Evolutionary conservation across 2,888 invertebrate genomes (phyloP).

Genomic region (Protophormia terraenovae): DNA sequence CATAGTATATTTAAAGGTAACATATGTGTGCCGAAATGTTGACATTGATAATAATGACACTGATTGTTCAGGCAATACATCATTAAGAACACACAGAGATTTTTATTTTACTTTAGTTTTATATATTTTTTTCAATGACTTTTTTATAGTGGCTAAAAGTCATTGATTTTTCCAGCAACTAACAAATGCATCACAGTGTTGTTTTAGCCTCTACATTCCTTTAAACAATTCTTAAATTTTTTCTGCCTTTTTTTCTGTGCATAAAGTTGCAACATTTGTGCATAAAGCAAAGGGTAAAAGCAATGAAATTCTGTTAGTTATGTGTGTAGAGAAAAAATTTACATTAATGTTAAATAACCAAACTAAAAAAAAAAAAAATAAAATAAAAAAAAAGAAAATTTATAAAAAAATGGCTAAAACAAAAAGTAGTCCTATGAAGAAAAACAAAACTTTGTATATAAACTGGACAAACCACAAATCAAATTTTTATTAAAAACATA

Average conservation of each 20-base stretch:
- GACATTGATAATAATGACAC: slow-evolving; percentile 69
- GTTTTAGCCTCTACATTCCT: slow-evolving; percentile 36
- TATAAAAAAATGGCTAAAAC: background rate
- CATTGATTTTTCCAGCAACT: slow-evolving; percentile 2
- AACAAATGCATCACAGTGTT: background rate
- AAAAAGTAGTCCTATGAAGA: background rate
- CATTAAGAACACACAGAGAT: slow-evolving; percentile 59
- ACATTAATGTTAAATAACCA: slow-evolving; percentile 57
- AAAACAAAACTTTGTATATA: slow-evolving; percentile 1
- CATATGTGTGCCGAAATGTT: slow-evolving; percentile 52
- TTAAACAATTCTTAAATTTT: slow-evolving; percentile 1
- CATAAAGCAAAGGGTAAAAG: slow-evolving; percentile 31
- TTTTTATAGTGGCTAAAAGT: slow-evolving; percentile 3
- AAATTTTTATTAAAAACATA: slow-evolving; percentile 41
- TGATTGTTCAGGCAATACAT: slow-evolving; percentile 67
- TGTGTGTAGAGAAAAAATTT: slow-evolving; percentile 59
- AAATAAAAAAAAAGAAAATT: background rate
- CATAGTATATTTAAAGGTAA: too few species aligned
- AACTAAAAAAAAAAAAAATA: slow-evolving; percentile 8
- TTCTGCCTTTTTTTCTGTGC: background rate
- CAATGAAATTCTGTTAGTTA: slow-evolving; percentile 53
- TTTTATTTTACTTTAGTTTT: slow-evolving; percentile 42
- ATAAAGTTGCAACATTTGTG: slow-evolving; percentile 29
- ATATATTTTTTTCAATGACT: background rate
- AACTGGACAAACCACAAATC: slow-evolving; percentile 60